Evolutionary conservation across 2,113 vertebrate species (phyloP).

Genomic region (Gymnobelideus leadbeateri): DNA sequence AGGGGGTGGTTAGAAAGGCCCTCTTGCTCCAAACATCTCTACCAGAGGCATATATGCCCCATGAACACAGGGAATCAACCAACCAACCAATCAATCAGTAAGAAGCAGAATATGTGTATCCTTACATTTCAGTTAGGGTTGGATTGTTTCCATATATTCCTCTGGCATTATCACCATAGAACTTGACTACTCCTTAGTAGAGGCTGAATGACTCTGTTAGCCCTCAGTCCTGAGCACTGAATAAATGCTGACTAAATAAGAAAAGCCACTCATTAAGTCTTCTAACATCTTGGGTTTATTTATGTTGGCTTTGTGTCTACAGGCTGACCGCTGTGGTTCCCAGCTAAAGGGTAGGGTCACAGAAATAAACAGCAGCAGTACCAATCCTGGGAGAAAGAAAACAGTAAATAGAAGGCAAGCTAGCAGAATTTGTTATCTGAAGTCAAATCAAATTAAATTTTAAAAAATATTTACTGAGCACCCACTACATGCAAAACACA

Average conservation of each 20-base stretch:
- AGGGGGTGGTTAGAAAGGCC: not conserved
- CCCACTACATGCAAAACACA: not conserved
- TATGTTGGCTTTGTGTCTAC: not conserved
- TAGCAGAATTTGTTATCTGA: conserved; percentile 7
- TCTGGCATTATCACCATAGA: not conserved
- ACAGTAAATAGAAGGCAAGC: not conserved
- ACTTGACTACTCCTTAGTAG: not conserved
- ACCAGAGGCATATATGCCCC: not conserved
- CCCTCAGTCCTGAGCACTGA: not conserved
- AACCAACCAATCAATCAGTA: not conserved
- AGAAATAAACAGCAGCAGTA: conserved; percentile 13
- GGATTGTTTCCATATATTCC: not conserved
- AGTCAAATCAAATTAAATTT: not conserved
- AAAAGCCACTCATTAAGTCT: not conserved
- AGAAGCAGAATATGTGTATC: not conserved
- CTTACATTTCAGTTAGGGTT: not conserved
- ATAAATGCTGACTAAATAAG: not conserved
- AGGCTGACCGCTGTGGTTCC: not conserved
- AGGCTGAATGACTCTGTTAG: not conserved
- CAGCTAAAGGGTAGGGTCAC: not conserved
- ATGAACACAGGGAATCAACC: not conserved
- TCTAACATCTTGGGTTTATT: not conserved
- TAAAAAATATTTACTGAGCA: not conserved
- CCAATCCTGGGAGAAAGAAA: conserved; percentile 12
- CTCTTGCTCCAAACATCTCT: not conserved